Evolutionary conservation across 1,140 invertebrate genomes (phyloP).

Genomic region (Cotesia glomerata): DNA sequence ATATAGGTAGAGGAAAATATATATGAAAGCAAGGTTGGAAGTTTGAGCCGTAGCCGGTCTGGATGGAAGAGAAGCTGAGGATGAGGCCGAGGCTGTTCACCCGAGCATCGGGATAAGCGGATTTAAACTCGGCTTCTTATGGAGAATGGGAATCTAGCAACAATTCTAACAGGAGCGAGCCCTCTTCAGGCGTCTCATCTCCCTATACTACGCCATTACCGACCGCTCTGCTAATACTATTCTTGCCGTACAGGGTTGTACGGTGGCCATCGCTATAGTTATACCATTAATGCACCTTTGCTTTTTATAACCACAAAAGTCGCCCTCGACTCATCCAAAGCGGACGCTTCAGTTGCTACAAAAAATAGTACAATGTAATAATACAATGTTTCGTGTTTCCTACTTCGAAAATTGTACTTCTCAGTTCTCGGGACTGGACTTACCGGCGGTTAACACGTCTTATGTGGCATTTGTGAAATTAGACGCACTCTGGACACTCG

Average conservation of each 20-base stretch:
- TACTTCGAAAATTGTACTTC: not conserved
- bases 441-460: not conserved
- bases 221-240: no score
- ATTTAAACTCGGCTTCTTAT: constrained; percentile 27
- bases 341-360: not conserved
- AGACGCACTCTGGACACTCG: not conserved
- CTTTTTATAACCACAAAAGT: not conserved
- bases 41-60: no score
- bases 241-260: no score
- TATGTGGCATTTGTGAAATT: not conserved
- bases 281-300: no score
- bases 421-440: no score
- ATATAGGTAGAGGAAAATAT: constrained; percentile 6
- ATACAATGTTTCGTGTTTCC: not conserved
- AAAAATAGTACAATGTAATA: not conserved
- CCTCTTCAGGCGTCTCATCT: not conserved
- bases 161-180: not conserved
- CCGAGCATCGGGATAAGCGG: constrained; percentile 25
- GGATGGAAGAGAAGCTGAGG: not conserved
- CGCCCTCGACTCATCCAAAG: not conserved
- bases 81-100: constrained; percentile 1
- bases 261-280: no score
- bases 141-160: constrained; percentile 6
- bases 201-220: not conserved
- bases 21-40: no score